Evolutionary conservation across 1,140 invertebrate genomes (phyloP), one percentile per base, ranked within the genome.

Genomic region (Drosophila nasuta): DNA sequence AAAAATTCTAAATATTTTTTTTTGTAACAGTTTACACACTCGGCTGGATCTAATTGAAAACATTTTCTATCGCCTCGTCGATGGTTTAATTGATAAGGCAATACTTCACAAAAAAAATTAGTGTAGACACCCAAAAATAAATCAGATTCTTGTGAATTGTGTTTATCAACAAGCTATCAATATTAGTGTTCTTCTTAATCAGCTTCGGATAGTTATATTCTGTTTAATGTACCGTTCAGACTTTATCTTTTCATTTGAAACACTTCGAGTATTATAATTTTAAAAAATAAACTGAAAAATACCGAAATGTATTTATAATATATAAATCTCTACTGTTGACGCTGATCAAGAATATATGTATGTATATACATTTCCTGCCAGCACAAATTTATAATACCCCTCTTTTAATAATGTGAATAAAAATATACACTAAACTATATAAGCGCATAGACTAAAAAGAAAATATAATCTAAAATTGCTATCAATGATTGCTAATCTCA

Each of bases 31-130:
- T 35, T 30, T 73, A 35, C 28, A 35, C 0, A 1, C 10, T 1
- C 70, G 64, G 0, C 35, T 73, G 15, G 52, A 66, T 25, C 4
- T 59, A 4, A 52, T 52, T 51, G 28, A 43, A 1, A n/a, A 52
- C 0, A 43, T 35, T 4, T 49, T 59, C 28, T 28, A 38, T 58
- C 28, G 46, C 3, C 46, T 67, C 1, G 28, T 67, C 6, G 70
- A 43, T 2, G 54, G 28, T 10, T 10, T 73, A 33, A 33, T 73
- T 17, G 8, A 11, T 4, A 13, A 41, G 15, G 15, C 25, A 1
- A 45, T 30, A 25, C 30, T 13, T 7, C 15, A n/a, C n/a, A n/a
- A 10, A 45, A n/a, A 43, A 35, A 25, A 35, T 3, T 25, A 25
- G 20, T 4, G 8, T 30, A 0, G 10, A 41, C 5, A 11, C 15